Evolutionary conservation across 2,888 invertebrate species (phyloP), one percentile per base, ranked within the genome.

Genomic region (Boloria euphrosyne): DNA sequence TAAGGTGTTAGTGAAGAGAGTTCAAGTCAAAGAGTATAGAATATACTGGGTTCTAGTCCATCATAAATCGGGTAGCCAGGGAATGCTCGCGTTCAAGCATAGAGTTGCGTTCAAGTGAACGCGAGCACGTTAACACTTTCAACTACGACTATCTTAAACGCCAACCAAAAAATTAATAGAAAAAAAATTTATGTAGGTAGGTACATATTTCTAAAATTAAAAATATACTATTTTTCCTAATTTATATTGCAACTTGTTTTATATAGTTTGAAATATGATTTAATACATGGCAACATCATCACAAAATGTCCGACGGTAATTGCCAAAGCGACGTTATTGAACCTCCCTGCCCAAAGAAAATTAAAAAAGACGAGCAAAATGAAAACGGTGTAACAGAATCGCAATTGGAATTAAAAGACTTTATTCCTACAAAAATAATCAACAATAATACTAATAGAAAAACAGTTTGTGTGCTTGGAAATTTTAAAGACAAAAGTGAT

Each of bases 371-470:
- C 59, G 77, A 84, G 70, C 82, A 86, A 83, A 85, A 85, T 80
- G 86, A 78, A 44, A 84, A 86, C 74, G 74, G 81, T 78, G 83
- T 83, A 69, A 83, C 71, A 76, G 83, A 82, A 68, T 78, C 74
- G 76, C 74, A 80, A 62, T 80, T 86, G 68, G 71, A 95, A 84
- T 87, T 97, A 70, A 94, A 94, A 62, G 93, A 93, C 71, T 97
- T 97, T 82, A 85, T 93, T 72, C 82, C 95, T 13, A 94, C 93
- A 72, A 94, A 94, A 76, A 93, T 97, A 70, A 87, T 97, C 68
- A 94, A 93, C 74, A 96, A 95, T 79, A 96, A 96, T 80, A 94
- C 95, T 0, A 94, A 94, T 66, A 93, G 94, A 49, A 97, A 97
- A 92, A 93, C 93, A 6, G 93, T 96, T 76, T 95, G 93, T 83